These are phyloP conservation scores for Nannobrachium achirus DNA, from an alignment of 2,113 vertebrate genomes.

Conservation along the genomic window DNA sequence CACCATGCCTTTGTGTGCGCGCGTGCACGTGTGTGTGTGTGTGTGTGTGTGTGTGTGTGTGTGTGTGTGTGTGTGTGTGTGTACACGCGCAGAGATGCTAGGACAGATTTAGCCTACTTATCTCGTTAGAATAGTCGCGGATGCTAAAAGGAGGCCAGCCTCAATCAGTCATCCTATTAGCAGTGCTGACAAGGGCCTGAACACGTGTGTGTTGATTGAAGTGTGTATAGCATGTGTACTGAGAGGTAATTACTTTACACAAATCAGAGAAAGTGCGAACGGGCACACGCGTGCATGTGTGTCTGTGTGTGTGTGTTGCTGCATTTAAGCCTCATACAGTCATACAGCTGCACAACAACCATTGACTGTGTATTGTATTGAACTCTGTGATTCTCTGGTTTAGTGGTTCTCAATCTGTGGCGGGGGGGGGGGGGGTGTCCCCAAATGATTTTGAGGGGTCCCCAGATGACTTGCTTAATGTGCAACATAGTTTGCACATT, in stretches of 20 bases:
- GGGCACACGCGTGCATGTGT: background rate
- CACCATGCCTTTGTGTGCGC: background rate
- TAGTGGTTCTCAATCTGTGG: too few species aligned
- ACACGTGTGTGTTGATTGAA: constrained; percentile 39
- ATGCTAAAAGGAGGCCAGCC: constrained; percentile 69
- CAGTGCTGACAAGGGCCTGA: constrained; percentile 64
- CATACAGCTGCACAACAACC: too few species aligned
- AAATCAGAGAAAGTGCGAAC: background rate
- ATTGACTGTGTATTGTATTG: too few species aligned
- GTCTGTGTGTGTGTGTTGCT: background rate
- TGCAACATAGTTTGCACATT: too few species aligned
- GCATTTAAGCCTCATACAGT: too few species aligned
- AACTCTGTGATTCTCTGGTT: too few species aligned
- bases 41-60: constrained; percentile 14
- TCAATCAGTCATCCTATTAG: constrained; percentile 71
- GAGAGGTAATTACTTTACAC: constrained; percentile 2
- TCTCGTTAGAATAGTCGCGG: constrained; percentile 69
- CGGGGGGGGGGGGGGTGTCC: too few species aligned
- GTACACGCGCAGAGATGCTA: constrained; percentile 21
- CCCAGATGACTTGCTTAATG: too few species aligned
- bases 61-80: constrained; percentile 7
- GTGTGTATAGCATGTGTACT: constrained; percentile 8
- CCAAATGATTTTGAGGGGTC: too few species aligned
- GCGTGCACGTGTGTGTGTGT: background rate
- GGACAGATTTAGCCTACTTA: constrained; percentile 76